Conservation (phyloP, 1,140 invertebrate species). For the Grapholita molesta region DNA sequence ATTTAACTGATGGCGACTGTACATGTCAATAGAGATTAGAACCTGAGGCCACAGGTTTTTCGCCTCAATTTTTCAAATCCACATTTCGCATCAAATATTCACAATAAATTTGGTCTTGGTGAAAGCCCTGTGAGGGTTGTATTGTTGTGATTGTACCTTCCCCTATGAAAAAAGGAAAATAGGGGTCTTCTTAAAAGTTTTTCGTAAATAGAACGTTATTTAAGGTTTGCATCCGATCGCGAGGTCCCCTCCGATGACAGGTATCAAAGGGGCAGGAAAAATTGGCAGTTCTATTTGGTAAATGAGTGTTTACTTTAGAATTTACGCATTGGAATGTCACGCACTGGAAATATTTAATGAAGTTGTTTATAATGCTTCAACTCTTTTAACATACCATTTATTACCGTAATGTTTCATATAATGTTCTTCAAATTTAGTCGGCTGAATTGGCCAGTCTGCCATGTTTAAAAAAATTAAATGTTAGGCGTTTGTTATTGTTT, state of each 20-base stretch:
- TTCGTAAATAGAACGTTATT: conserved; percentile 15
- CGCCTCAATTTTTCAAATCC: background rate
- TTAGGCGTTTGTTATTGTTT: no score
- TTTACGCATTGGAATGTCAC: conserved; percentile 7
- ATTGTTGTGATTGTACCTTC: conserved; percentile 13
- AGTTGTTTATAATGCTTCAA: background rate
- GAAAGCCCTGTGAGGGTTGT: background rate
- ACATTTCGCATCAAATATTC: conserved; percentile 9
- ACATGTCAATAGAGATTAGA: background rate
- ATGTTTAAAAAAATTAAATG: no score
- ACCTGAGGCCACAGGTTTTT: background rate
- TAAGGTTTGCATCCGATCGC: conserved; percentile 6
- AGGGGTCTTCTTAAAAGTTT: background rate
- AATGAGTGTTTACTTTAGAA: conserved; percentile 6
- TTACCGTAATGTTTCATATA: no score
- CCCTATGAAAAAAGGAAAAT: conserved; percentile 4
- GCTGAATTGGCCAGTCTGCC: no score
- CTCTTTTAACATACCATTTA: background rate
- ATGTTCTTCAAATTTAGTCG: no score
- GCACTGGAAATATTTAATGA: conserved; percentile 8
- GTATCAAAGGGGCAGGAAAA: conserved; percentile 14
- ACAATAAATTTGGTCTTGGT: background rate
- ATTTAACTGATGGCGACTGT: no score
- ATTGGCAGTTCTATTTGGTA: conserved; percentile 15
- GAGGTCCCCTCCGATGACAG: conserved; percentile 1